Conservation (phyloP, 2,113 vertebrate genomes). For the Trogon melanurus region DNA sequence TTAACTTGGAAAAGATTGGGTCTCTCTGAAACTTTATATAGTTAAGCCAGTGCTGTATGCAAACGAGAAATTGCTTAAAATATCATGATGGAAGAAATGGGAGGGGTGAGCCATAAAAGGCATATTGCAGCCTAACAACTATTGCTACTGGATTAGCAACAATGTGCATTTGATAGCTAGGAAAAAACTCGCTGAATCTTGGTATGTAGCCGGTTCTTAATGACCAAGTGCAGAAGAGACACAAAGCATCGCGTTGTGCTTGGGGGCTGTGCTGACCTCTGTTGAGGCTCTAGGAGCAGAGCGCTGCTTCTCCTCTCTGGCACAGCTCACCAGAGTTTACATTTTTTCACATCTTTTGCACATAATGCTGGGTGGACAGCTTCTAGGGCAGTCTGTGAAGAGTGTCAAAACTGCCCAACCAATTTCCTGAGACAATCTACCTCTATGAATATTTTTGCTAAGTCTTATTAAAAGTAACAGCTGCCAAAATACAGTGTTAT, state of each 20-base stretch:
- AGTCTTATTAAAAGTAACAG: background rate
- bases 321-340: background rate
- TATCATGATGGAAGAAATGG: background rate
- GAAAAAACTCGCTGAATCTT: background rate
- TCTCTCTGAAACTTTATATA: background rate
- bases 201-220: background rate
- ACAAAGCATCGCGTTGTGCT: background rate
- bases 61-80: background rate
- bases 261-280: background rate
- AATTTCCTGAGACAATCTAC: background rate
- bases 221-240: background rate
- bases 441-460: background rate
- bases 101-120: background rate
- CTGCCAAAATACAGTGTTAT: background rate
- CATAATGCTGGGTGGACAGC: accelerated
- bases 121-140: background rate
- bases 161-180: background rate
- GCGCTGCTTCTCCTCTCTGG: background rate
- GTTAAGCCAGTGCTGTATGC: background rate
- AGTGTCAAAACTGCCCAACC: background rate
- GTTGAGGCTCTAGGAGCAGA: background rate
- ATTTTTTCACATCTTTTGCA: background rate
- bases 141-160: background rate
- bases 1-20: background rate
- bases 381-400: background rate